Evolutionary conservation across 2,797 vertebrate species (phyloP), one percentile per base, ranked within the genome.

Genomic region (Sebastes glaucus): DNA sequence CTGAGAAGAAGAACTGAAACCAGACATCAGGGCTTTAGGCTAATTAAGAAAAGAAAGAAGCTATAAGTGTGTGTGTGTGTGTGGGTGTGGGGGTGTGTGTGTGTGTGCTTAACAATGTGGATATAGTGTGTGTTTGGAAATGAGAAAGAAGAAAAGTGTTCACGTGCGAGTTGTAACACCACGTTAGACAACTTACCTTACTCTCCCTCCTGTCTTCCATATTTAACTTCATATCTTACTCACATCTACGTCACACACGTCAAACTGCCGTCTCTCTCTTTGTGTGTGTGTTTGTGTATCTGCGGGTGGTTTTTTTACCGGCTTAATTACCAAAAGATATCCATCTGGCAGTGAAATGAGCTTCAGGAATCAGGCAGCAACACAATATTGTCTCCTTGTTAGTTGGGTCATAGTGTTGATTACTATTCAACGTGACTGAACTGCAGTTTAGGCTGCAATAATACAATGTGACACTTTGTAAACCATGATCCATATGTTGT

Each of bases 1-100:
- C 83, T 79, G 91, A 75, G 89, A 82, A 38, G 78, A 82, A 81
- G 81, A 85, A 66, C 79, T 74, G 78, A 87, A 89, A 88, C 73
- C 84, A 90, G 86, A 88, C 89, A 87, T 77, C 84, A 84, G 81
- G 80, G 75, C 82, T 87, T 91, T 82, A 77, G 87, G 88, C 84
- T 90, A 89, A 93, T 92, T 88, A 89, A 86, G 83, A 88, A 87
- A 80, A 84, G 84, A 87, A 90, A 74, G 71, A 75, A 5, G 63
- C 59, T 71, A 5, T 53, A 59, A 38, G 78, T 72, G 57, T 46
- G 71, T n/a, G 35, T 20, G 66, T 7, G 35, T 59, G 11, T 22
- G 28, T 65, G 35, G 9, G 22, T 0, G 63, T 64, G 49, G 13
- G 49, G 2, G 66, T 7, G 38, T 55, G 8, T 32, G 30, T 65